phyloP scores from a whole-genome alignment of 1,140 invertebrate genomes.

The Potamilus streckersoni region DNA sequence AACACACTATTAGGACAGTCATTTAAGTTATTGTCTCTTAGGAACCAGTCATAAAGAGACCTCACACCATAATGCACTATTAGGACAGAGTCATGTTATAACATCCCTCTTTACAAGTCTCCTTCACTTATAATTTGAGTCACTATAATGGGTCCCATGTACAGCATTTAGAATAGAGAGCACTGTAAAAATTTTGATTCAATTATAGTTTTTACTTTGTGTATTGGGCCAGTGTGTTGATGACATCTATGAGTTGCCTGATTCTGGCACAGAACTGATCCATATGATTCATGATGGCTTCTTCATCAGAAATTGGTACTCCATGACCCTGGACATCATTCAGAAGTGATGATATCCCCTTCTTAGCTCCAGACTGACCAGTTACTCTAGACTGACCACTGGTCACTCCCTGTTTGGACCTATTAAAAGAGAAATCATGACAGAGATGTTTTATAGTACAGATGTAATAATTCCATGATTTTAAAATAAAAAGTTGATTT shows the following conservation, averaged over 20 bases:
- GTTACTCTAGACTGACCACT: conserved; percentile 33
- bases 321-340: conserved; percentile 54
- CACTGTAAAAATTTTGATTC: no score
- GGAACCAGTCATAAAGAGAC: no score
- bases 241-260: conserved; percentile 63
- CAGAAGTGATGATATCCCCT: conserved; percentile 42
- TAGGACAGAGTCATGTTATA: no score
- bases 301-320: conserved; percentile 65
- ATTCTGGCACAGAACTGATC: conserved; percentile 64
- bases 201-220: conserved; percentile 48
- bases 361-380: conserved; percentile 46
- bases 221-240: conserved; percentile 65
- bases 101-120: no score
- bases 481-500: not conserved
- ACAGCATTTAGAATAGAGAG: no score
- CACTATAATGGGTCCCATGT: no score
- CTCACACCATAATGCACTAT: no score
- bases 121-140: no score
- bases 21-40: no score
- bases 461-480: not conserved
- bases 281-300: conserved; percentile 64
- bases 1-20: no score
- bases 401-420: conserved; percentile 31
- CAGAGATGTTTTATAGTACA: not conserved
- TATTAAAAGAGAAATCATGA: conserved; percentile 6